These are phyloP conservation scores for Luehdorfia chinensis DNA, from an alignment of 1,140 invertebrate genomes.

Conservation along the genomic window DNA sequence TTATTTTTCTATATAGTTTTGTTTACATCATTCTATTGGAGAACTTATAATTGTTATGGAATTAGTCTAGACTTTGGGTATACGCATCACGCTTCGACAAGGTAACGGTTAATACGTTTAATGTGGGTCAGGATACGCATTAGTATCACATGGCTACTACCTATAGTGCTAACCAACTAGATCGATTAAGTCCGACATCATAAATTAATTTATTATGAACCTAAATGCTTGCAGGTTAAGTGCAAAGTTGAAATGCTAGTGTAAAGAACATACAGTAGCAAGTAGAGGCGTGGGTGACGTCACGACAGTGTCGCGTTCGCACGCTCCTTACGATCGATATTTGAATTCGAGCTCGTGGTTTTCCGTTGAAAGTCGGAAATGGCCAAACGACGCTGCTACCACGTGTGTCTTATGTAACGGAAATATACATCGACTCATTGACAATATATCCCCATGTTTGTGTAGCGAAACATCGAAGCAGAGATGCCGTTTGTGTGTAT, in stretches of 20 bases:
- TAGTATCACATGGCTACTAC: slow-evolving; percentile 3
- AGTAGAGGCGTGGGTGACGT: slow-evolving; percentile 50
- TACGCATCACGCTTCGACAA: slow-evolving; percentile 50
- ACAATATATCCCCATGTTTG: slow-evolving; percentile 54
- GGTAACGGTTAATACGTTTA: slow-evolving; percentile 28
- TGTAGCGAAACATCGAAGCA: slow-evolving; percentile 32
- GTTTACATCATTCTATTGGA: too few species aligned
- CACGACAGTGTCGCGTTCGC: slow-evolving; percentile 57
- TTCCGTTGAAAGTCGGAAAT: slow-evolving; percentile 45
- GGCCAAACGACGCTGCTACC: slow-evolving; percentile 44
- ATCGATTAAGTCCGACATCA: slow-evolving; percentile 4
- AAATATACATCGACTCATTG: slow-evolving; percentile 62
- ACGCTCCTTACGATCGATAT: slow-evolving; percentile 59
- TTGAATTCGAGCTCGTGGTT: slow-evolving; percentile 42
- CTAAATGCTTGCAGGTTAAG: slow-evolving; percentile 13
- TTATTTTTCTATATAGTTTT: too few species aligned
- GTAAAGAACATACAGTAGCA: slow-evolving; percentile 21
- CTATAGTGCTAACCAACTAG: slow-evolving; percentile 1
- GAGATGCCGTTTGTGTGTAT: too few species aligned
- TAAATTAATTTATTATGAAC: not conserved
- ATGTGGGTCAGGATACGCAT: slow-evolving; percentile 61
- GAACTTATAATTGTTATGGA: too few species aligned
- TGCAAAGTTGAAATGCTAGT: slow-evolving; percentile 21
- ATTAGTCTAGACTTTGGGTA: too few species aligned
- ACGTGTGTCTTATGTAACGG: slow-evolving; percentile 67